Conservation (phyloP, 2,888 invertebrate species). For the Parthenolecanium corni region DNA sequence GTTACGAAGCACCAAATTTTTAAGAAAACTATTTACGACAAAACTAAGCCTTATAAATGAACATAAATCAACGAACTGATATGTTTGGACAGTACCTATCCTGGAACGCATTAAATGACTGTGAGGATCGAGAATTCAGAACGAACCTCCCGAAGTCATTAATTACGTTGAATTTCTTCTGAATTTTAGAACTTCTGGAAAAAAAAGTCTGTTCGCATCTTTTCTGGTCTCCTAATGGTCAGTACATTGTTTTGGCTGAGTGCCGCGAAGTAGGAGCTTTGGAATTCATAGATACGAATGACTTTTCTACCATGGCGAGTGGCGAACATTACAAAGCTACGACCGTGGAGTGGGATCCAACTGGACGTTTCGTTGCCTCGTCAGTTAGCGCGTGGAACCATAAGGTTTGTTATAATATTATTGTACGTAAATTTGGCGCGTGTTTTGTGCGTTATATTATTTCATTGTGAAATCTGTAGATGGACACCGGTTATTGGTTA, state of each 20-base stretch:
- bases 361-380: slow-evolving; percentile 91
- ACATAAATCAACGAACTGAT: too few relatives aligned
- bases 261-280: slow-evolving; percentile 74
- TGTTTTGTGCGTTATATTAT: not conserved
- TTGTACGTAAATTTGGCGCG: too few relatives aligned
- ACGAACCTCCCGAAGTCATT: too few relatives aligned
- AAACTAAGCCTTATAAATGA: too few relatives aligned
- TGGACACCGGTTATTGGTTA: slow-evolving; percentile 79
- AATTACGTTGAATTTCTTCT: too few relatives aligned
- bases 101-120: too few relatives aligned
- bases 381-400: slow-evolving; percentile 92
- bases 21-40: too few relatives aligned
- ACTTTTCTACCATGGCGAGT: slow-evolving; percentile 88
- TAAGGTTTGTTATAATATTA: slow-evolving; percentile 49
- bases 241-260: slow-evolving; percentile 88
- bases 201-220: slow-evolving; percentile 80
- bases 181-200: slow-evolving; percentile 48
- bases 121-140: too few relatives aligned
- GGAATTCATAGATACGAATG: slow-evolving; percentile 90
- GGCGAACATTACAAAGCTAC: slow-evolving; percentile 89
- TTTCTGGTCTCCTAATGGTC: slow-evolving; percentile 93
- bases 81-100: too few relatives aligned
- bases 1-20: too few relatives aligned
- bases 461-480: slow-evolving; percentile 36
- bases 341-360: slow-evolving; percentile 99